Percentiles rank a stretch among this genome's conserved stretches.
These are phyloP conservation scores for Heterocephalus glaber DNA, from an alignment of 2,113 vertebrate species.

Conservation along the genomic window DNA sequence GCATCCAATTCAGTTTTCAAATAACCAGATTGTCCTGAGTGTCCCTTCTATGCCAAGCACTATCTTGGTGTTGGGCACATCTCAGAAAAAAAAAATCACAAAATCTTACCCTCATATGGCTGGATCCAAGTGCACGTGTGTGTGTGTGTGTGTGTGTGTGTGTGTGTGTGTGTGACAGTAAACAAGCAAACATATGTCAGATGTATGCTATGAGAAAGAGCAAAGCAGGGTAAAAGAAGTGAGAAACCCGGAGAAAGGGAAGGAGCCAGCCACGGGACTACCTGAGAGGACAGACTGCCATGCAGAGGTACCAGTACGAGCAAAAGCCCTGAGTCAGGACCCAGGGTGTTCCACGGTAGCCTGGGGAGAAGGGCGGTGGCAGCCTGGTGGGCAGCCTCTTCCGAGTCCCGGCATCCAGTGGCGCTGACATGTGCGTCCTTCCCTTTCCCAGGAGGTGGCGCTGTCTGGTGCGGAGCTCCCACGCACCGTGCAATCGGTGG, in stretches of 20 bases:
- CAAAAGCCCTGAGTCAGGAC: background rate
- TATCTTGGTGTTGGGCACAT: background rate
- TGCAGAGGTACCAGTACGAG: background rate
- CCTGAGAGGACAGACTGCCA: background rate
- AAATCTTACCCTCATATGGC: background rate
- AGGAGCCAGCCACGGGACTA: background rate
- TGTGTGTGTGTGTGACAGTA: background rate
- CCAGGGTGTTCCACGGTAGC: background rate
- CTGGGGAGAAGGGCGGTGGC: background rate
- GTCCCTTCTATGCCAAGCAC: background rate
- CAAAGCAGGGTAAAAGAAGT: background rate
- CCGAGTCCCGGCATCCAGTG: background rate
- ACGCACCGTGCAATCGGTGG: conserved; percentile 88
- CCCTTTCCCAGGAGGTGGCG: conserved; percentile 86
- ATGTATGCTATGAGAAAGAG: background rate
- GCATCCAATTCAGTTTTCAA: background rate
- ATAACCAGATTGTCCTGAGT: background rate
- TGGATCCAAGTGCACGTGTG: background rate
- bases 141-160: no score
- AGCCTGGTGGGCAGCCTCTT: background rate
- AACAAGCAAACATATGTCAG: background rate
- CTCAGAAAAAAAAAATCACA: background rate
- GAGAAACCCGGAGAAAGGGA: background rate
- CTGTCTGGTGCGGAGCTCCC: conserved; percentile 90
- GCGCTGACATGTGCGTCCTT: background rate